Percentiles rank a stretch among this genome's conserved stretches.
phyloP scores from a whole-genome alignment of 1,140 invertebrate species.

The Hormaphis cornu region DNA sequence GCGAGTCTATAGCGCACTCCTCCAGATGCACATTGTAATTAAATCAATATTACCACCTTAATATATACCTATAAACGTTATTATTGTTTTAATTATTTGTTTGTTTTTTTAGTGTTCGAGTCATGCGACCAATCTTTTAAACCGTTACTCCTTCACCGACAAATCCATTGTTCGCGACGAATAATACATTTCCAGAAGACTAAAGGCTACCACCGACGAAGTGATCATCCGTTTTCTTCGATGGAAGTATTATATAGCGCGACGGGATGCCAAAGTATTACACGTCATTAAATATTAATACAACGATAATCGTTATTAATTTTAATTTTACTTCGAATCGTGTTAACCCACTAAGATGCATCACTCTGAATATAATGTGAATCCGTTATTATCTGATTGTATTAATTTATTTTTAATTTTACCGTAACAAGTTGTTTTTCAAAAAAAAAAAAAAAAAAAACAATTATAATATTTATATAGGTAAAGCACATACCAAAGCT shows the following conservation, averaged over 20 bases:
- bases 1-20: too few species aligned
- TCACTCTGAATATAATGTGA: neutral
- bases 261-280: conserved; percentile 7
- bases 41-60: too few species aligned
- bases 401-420: conserved; percentile 4
- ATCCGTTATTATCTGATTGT: neutral
- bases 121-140: neutral
- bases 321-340: neutral
- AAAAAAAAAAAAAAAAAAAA: too few species aligned
- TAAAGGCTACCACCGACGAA: neutral
- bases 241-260: neutral
- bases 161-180: neutral
- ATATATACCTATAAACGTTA: too few species aligned
- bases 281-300: neutral
- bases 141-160: neutral
- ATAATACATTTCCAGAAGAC: neutral
- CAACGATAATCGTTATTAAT: neutral
- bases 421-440: neutral
- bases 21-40: too few species aligned
- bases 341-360: conserved; percentile 8
- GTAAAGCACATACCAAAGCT: conserved; percentile 22
- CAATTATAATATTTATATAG: neutral
- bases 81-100: neutral
- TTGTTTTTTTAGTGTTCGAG: neutral
- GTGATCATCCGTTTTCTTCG: neutral